Evolutionary conservation across 1,140 invertebrate species (phyloP), one percentile per base, ranked within the genome.

Genomic region (Calephelis virginiensis): DNA sequence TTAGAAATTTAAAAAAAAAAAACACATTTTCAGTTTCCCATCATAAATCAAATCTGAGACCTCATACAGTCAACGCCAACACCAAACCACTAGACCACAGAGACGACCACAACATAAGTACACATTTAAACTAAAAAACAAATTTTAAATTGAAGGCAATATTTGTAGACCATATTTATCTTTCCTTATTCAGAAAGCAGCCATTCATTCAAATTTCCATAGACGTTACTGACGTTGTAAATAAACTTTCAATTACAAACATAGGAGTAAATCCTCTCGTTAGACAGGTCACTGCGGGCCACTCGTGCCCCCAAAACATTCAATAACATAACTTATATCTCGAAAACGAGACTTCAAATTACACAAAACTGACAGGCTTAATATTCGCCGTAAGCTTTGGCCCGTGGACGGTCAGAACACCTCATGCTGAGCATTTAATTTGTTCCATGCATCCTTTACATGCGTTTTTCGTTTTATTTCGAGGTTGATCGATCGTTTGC

Each of bases 361-460:
- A 89, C 86, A 89, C 84, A 88, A 86, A 86, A 81, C 78, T 90
- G 87, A 90, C 87, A 89, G 85, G 72, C 84, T 87, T 90, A 86
- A 90, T 90, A 90, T 89, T 90, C 85, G 86, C 87, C 83, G 78
- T 88, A 74, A 82, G 83, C 80, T 63, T 68, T 63, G 45, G 61
- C 12, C 50, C 46, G 61, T 56, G 53, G 53, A 69, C 70, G 75
- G 72, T 66, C 76, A 71, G 80, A 72, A 80, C 78, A 81, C 81
- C 85, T 85, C 88, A 90, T 80, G 88, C 88, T 89, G 88, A 75
- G 86, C 83, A 81, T 89, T 89, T 90, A 90, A 90, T 90, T 90
- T 90, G 86, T 86, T 90, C 85, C 84, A 85, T 37, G 45, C 46
- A 63, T 89, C 86, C 79, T 86, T 86, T 83, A 79, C 81, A 83